These are phyloP conservation scores for Falcaria lacertinaria DNA, from an alignment of 2,888 invertebrate species.

Conservation along the genomic window DNA sequence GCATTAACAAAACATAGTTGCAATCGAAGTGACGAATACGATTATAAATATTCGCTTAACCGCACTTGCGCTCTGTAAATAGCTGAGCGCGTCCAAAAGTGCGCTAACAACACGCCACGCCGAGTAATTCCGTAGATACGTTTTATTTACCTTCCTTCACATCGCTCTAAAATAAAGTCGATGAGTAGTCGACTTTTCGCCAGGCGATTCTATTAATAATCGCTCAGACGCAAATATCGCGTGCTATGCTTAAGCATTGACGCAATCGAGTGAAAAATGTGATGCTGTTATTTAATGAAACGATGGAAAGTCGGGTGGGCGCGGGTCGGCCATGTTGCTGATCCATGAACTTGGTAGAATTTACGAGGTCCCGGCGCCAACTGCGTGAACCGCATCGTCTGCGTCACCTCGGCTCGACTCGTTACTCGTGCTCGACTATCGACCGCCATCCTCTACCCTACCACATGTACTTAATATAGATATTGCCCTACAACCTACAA, in stretches of 20 bases:
- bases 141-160: conserved; percentile 69
- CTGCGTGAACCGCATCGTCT: conserved; percentile 7
- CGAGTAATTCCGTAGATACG: conserved; percentile 55
- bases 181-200: conserved; percentile 69
- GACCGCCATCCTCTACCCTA: too few species aligned
- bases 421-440: conserved; percentile 14
- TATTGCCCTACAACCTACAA: not conserved
- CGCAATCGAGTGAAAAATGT: conserved; percentile 74
- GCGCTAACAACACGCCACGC: conserved; percentile 52
- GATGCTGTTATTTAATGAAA: conserved; percentile 68
- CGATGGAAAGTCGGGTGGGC: conserved; percentile 58
- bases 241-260: conserved; percentile 69
- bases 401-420: conserved; percentile 10
- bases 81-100: conserved; percentile 42
- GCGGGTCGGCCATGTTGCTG: conserved; percentile 36
- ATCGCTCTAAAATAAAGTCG: conserved; percentile 68
- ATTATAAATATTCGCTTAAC: conserved; percentile 66
- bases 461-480: too few species aligned
- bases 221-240: conserved; percentile 71
- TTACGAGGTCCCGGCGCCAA: conserved; percentile 23
- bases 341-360: conserved; percentile 63
- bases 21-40: conserved; percentile 59
- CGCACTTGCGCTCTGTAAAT: conserved; percentile 49
- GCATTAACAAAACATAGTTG: conserved; percentile 64
- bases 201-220: conserved; percentile 69